Evolutionary conservation across 2,113 vertebrate genomes (phyloP), one percentile per base, ranked within the genome.

Genomic region (Microcebus ravelobensis): DNA sequence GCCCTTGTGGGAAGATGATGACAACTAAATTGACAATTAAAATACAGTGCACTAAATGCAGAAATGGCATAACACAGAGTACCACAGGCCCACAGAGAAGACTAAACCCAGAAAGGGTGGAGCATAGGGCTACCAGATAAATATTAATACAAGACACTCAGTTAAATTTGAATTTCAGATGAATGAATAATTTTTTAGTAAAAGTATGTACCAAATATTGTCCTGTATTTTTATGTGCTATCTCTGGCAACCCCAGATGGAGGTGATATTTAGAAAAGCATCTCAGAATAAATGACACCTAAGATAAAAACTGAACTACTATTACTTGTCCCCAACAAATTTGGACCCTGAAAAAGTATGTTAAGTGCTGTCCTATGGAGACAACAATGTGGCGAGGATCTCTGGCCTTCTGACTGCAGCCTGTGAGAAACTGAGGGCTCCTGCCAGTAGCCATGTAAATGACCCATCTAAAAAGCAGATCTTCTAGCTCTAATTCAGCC

Each of bases 101-200:
- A 84, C 63, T 29, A 71, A 91, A 57, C 34, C n/a, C 39, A 65
- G 18, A 55, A 39, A 2, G 25, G 18, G 11, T 59, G 21, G 27
- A 67, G 45, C 36, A 8, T 0, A 65, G 39, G 48, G 57, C 23
- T 83, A 52, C 34, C n/a, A 71, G 21, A 34, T 74, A 55, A 52
- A 74, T 55, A 55, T 55, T 55, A 55, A 18, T n/a, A 36, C 5
- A 82, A 21, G 42, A 25, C 8, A 36, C 29, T 14, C 36, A 57
- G 36, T 91, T 55, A 90, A 82, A 65, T 42, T 8, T 90, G 68
- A 81, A n/a, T 90, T 82, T 81, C 42, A 85, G 83, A 68, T 85
- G 74, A 94, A 70, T 48, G 39, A 91, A 61, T 67, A 77, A 7
- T n/a, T 50, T 79, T 85, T 80, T 45, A 93, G 48, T 68, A 36